Conservation (phyloP, 2,113 vertebrate genomes). For the Marcusenius ussheri region DNA sequence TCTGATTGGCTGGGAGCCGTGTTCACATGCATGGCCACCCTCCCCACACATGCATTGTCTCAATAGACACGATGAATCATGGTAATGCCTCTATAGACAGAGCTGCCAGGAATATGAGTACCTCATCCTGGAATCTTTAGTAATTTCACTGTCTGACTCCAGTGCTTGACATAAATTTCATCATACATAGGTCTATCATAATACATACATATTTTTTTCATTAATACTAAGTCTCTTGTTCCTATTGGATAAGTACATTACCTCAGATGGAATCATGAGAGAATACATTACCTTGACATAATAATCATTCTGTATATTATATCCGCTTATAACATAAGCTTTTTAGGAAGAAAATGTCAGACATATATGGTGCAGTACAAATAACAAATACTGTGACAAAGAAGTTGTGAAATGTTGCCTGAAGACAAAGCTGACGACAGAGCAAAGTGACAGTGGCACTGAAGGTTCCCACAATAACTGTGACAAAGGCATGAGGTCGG, state of each 20-base stretch:
- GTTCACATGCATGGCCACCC: background rate
- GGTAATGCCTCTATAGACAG: background rate
- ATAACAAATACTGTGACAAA: background rate
- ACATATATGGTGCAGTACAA: background rate
- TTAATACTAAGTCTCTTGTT: background rate
- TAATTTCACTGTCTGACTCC: background rate
- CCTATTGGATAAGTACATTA: background rate
- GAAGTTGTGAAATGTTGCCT: background rate
- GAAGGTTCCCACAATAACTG: background rate
- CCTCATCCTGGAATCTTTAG: background rate
- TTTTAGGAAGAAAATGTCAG: background rate
- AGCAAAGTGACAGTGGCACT: background rate
- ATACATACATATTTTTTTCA: background rate
- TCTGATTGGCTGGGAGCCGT: background rate
- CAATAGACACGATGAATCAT: background rate
- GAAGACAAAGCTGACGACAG: background rate
- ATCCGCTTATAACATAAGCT: background rate
- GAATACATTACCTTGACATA: background rate
- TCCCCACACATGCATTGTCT: background rate
- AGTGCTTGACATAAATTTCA: background rate
- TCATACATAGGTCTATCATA: background rate
- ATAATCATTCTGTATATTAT: background rate
- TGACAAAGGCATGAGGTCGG: background rate
- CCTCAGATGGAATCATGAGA: background rate
- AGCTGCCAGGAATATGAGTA: background rate